Conservation (phyloP, 2,797 vertebrate genomes). For the Peromyscus melanophrys region DNA sequence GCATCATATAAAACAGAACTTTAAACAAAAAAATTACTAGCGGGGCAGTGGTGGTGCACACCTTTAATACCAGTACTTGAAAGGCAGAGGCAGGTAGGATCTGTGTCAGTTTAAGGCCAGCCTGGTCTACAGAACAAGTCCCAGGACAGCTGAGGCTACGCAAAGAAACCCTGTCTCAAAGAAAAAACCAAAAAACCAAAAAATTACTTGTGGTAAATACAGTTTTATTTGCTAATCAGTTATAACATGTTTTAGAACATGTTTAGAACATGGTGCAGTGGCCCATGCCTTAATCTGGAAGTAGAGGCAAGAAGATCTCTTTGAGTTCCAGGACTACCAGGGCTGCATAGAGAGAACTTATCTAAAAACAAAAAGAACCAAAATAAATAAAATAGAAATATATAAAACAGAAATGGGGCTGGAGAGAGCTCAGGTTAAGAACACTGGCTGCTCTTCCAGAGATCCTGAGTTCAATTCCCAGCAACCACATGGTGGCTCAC, state of each 20-base stretch:
- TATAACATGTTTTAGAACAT: background rate
- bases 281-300: background rate
- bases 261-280: background rate
- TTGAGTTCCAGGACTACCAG: background rate
- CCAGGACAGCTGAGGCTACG: background rate
- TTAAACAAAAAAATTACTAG: background rate
- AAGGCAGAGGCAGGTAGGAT: background rate
- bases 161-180: background rate
- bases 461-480: background rate
- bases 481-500: background rate
- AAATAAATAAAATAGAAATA: constrained; percentile 7
- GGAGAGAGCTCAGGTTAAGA: background rate
- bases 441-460: background rate
- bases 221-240: constrained; percentile 6
- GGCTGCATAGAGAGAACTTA: background rate
- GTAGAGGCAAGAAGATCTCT: background rate
- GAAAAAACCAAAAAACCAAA: background rate
- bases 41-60: background rate
- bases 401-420: background rate
- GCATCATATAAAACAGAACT: background rate
- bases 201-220: background rate
- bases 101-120: background rate
- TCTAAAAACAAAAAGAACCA: background rate
- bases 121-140: background rate
- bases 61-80: background rate